phyloP scores from a whole-genome alignment of 2,113 vertebrate species.

The Arvicanthis niloticus region DNA sequence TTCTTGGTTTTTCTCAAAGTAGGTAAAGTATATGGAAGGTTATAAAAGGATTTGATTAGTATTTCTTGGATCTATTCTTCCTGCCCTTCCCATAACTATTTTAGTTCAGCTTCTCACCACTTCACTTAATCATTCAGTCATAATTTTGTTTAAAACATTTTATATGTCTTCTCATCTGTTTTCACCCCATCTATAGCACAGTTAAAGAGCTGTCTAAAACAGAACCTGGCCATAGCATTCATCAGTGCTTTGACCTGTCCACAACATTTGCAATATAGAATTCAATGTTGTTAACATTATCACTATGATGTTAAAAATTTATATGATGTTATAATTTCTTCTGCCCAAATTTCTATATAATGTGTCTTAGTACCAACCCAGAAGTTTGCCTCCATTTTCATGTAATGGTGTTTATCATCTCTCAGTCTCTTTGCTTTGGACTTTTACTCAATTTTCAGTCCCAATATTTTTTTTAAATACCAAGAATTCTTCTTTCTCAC shows the following conservation, averaged over 20 bases:
- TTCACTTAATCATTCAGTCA: background rate
- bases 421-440: background rate
- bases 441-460: background rate
- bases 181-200: background rate
- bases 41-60: background rate
- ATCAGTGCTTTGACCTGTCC: background rate
- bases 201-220: background rate
- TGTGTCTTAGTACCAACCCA: background rate
- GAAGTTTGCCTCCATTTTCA: background rate
- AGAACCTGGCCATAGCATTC: background rate
- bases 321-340: background rate
- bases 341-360: background rate
- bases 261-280: background rate
- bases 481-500: background rate
- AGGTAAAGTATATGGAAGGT: background rate
- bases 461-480: background rate
- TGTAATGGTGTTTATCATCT: background rate
- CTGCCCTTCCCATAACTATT: background rate
- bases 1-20: background rate
- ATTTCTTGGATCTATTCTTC: background rate
- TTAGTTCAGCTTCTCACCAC: background rate
- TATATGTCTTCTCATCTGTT: background rate
- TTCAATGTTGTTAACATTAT: background rate
- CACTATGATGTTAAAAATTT: background rate
- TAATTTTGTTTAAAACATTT: slow-evolving; percentile 29